Evolutionary conservation across 2,797 vertebrate species (phyloP).

Genomic region (Acanthurus tractus): DNA sequence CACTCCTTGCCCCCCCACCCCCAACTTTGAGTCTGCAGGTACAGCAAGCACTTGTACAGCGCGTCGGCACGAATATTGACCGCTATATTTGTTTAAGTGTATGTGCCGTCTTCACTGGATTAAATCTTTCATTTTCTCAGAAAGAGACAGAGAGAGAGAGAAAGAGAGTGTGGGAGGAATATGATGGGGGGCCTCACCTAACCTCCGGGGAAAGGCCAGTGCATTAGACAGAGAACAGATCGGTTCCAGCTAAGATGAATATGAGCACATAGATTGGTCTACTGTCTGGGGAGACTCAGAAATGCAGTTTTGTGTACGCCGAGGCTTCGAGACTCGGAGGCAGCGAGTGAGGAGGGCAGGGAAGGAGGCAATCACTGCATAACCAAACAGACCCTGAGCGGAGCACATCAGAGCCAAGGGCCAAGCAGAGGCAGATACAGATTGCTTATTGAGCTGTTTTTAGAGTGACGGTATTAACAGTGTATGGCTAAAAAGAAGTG

Average conservation of each 20-base stretch:
- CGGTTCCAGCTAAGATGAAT: conserved; percentile 82
- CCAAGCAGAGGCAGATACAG: conserved; percentile 69
- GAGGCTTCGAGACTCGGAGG: conserved; percentile 47
- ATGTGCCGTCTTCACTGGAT: conserved; percentile 34
- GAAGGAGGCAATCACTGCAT: conserved; percentile 78
- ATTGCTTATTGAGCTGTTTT: conserved; percentile 80
- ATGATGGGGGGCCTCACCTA: conserved; percentile 65
- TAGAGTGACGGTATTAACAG: conserved; percentile 68
- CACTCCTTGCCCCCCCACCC: conserved; percentile 26
- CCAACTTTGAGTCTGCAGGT: conserved; percentile 26
- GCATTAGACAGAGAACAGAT: conserved; percentile 81
- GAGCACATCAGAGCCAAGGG: conserved; percentile 72
- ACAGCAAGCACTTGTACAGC: conserved; percentile 8
- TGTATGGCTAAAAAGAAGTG: conserved; percentile 36
- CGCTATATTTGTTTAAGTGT: conserved; percentile 56
- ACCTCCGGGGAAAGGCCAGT: conserved; percentile 75
- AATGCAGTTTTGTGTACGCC: conserved; percentile 72
- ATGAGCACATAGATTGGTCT: conserved; percentile 81
- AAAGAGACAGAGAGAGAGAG: conserved; percentile 39
- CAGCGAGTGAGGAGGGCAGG: conserved; percentile 63
- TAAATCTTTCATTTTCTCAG: conserved; percentile 70
- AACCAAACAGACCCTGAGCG: conserved; percentile 77
- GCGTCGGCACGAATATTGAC: conserved; percentile 33
- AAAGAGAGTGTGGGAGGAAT: conserved; percentile 69
- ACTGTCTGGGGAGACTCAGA: conserved; percentile 74